Evolutionary conservation across 30 jellyfish, hydroid and myxozoan genomes (phyloP).

Genomic region (Hydra vulgaris): DNA sequence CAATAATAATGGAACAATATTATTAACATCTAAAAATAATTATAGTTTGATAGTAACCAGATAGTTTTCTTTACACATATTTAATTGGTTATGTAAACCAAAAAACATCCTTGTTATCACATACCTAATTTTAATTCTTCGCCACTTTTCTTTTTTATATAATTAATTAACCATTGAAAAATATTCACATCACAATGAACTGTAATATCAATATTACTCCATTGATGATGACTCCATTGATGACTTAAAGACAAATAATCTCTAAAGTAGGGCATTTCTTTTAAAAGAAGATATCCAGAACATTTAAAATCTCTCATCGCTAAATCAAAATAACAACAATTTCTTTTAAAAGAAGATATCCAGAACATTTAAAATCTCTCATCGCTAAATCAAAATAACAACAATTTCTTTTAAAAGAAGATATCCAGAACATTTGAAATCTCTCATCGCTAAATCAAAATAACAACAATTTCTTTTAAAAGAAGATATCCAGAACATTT

Average conservation of each 20-base stretch:
- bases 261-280: conserved; percentile 79
- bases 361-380: conserved; percentile 77
- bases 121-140: conserved; percentile 8
- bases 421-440: conserved; percentile 70
- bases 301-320: conserved; percentile 84
- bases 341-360: conserved; percentile 52
- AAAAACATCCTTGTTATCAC: no score
- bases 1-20: conserved; percentile 66
- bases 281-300: conserved; percentile 51
- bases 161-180: conserved; percentile 84
- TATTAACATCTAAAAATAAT: conserved; percentile 46
- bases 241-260: conserved; percentile 60
- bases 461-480: conserved; percentile 52
- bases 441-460: conserved; percentile 78
- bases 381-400: no score
- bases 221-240: conserved; percentile 22
- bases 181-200: conserved; percentile 93
- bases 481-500: conserved; percentile 65
- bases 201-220: conserved; percentile 95
- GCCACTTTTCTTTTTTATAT: conserved; percentile 48
- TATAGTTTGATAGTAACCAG: no score
- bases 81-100: no score
- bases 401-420: conserved; percentile 57
- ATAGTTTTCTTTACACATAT: no score
- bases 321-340: no score